Conservation (phyloP, 53 echinoderm and acorn worm species). For the Henricia sp. region DNA sequence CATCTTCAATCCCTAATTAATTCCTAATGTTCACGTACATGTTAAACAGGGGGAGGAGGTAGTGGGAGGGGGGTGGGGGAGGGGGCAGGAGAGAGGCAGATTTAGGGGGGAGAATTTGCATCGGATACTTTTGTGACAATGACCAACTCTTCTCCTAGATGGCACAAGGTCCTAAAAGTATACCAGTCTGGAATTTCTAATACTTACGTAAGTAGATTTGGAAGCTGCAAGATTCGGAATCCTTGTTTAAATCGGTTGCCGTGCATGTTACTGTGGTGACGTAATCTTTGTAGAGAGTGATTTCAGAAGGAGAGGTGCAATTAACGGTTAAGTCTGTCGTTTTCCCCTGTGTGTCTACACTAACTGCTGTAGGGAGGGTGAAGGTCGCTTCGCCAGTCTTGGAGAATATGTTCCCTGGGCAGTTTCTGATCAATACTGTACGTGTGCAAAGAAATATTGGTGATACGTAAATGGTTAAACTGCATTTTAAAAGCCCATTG, state of each 20-base stretch:
- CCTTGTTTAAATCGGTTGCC: neutral
- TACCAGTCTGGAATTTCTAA: neutral
- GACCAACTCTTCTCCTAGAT: neutral
- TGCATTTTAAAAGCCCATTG: no score
- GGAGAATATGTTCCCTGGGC: constrained; percentile 42
- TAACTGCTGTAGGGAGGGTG: constrained; percentile 3
- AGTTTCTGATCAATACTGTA: constrained; percentile 22
- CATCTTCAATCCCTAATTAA: neutral
- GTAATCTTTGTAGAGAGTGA: constrained; percentile 13
- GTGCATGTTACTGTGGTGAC: constrained; percentile 17
- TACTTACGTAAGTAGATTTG: constrained; percentile 24
- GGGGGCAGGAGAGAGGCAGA: neutral
- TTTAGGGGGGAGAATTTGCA: neutral
- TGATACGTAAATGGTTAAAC: no score
- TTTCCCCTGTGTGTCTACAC: neutral
- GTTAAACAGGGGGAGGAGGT: neutral
- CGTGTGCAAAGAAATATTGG: no score
- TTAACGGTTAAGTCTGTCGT: neutral
- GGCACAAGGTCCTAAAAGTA: neutral
- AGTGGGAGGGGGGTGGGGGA: no score
- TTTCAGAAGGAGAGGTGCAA: neutral
- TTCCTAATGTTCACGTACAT: neutral
- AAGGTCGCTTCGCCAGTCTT: constrained; percentile 13
- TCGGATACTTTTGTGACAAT: neutral
- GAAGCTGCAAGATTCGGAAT: constrained; percentile 1